Evolutionary conservation across 2,113 vertebrate species (phyloP), one percentile per base, ranked within the genome.

Genomic region (Marcusenius ussheri): DNA sequence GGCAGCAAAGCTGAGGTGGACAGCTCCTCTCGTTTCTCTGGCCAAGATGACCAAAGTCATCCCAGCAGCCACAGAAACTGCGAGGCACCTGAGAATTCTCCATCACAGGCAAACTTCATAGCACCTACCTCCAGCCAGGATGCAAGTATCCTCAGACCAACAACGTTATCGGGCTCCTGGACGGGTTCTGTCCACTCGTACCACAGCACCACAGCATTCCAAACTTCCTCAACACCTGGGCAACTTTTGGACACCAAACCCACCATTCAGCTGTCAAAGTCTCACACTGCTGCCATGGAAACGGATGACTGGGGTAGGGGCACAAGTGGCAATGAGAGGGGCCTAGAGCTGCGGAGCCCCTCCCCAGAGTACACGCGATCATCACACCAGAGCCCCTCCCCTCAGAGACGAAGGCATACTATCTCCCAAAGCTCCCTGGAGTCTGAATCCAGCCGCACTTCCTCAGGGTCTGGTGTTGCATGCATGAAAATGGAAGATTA

Each of bases 401-500:
- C 91, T 93, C 6, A 92, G 93, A 90, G 92, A 0, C 13, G 89
- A 19, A 83, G 2, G 39, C 89, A 91, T 0, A 58, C 89, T 0
- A 92, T 91, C 6, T 93, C 93, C 31, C 0, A 92, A 19, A 90
- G 93, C 88, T 93, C 95, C n/a, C 92, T 92, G 31, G 94, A 93
- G 24, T 92, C 93, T 0, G 96, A 93, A 11, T 92, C 95, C 87
- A 88, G 35, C 0, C 0, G 91, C 50, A 49, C 85, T 31, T 89
- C 91, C 42, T n/a, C 90, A 13, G 24, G 91, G 0, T 96, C 96
- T 53, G 93, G 92, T n/a, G 90, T 92, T 24, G 95, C 93, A 13
- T 95, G 93, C 89, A 93, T 98, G 97, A 97, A 97, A 89, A 95
- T 96, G 84, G 96, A 97, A n/a, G 96, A 99, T 91, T 99, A 99